Evolutionary conservation across 1,140 invertebrate species (phyloP).

Genomic region (Gerris buenoi): DNA sequence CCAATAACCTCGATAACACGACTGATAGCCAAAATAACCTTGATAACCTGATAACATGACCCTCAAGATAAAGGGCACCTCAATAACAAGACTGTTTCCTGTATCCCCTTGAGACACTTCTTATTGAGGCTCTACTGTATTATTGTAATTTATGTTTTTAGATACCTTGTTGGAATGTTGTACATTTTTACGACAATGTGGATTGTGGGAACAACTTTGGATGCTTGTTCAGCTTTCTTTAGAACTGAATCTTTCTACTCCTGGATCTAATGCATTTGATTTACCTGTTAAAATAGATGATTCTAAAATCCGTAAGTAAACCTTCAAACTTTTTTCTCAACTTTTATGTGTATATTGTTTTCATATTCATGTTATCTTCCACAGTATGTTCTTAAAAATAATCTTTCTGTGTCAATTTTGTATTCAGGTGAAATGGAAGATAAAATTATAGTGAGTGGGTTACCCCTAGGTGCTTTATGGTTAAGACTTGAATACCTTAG

Average conservation of each 20-base stretch:
- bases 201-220: slow-evolving; percentile 46
- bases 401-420: too few relatives aligned
- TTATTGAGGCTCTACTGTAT: too few relatives aligned
- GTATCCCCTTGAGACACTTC: too few relatives aligned
- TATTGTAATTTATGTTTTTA: slow-evolving; percentile 23
- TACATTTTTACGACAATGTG: slow-evolving; percentile 46
- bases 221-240: slow-evolving; percentile 41
- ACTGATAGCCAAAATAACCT: too few relatives aligned
- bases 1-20: too few relatives aligned
- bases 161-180: slow-evolving; percentile 41
- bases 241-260: slow-evolving; percentile 36
- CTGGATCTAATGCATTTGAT: slow-evolving; percentile 16
- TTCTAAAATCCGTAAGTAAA: slow-evolving; percentile 14
- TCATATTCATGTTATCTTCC: too few relatives aligned
- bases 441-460: slow-evolving; percentile 39
- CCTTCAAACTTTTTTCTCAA: too few relatives aligned
- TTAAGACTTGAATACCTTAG: slow-evolving; percentile 44
- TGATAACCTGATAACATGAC: too few relatives aligned
- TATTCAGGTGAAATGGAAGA: slow-evolving; percentile 41
- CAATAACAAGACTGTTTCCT: too few relatives aligned
- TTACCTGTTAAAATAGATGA: slow-evolving; percentile 11
- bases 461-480: slow-evolving; percentile 50
- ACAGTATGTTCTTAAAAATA: too few relatives aligned
- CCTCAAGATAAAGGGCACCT: too few relatives aligned
- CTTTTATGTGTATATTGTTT: too few relatives aligned